phyloP scores from a whole-genome alignment of 2,888 invertebrate genomes.

The Mesodorylaimus sp. region DNA sequence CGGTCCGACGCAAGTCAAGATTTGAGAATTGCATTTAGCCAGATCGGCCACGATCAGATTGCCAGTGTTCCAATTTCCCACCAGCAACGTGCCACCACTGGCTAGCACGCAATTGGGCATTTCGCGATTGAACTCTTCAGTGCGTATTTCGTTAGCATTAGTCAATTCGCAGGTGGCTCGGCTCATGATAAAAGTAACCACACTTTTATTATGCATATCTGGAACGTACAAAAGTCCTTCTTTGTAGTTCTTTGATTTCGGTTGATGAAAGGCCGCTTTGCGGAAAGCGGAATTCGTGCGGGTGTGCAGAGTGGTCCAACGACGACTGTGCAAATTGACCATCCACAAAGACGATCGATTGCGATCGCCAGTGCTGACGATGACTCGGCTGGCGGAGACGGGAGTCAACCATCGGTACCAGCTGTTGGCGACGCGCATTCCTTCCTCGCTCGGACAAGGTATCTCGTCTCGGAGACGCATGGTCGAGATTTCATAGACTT shows the following conservation, averaged over 20 bases:
- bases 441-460: slow-evolving; percentile 7
- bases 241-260: background rate
- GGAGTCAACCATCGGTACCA: slow-evolving; percentile 11
- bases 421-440: slow-evolving; percentile 6
- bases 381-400: background rate
- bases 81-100: background rate
- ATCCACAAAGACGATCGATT: slow-evolving; percentile 3
- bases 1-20: slow-evolving; percentile 6
- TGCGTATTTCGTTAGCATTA: background rate
- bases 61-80: slow-evolving; percentile 7
- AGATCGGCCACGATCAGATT: slow-evolving; percentile 3
- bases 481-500: background rate
- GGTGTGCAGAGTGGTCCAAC: background rate
- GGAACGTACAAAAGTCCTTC: slow-evolving; percentile 3
- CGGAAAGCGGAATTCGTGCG: background rate
- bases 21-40: background rate
- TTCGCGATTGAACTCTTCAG: background rate
- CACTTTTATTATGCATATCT: slow-evolving; percentile 2
- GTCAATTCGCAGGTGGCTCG: background rate
- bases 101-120: slow-evolving; percentile 1
- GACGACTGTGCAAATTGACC: background rate
- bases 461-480: slow-evolving; percentile 4
- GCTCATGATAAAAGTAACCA: background rate
- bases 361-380: slow-evolving; percentile 7
- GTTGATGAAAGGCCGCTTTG: background rate